Base-by-base conservation (phyloP, 2,113 vertebrate genomes). In the Seriola quinqueradiata region DNA sequence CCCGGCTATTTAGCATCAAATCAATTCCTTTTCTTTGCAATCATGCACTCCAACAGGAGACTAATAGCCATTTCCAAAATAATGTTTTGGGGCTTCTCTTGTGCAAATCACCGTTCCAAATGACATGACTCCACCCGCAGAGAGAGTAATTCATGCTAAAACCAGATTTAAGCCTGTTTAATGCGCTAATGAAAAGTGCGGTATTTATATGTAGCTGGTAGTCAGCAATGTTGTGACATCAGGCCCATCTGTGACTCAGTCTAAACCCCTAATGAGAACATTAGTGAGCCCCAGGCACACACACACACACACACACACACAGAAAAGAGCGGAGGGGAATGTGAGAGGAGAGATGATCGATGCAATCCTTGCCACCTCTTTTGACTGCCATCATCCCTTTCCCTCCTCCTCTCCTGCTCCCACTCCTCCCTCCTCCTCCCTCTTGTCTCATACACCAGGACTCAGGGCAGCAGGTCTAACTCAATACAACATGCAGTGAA, bases 241-340 rank as follows among this genome's bases (percentile, higher is more conserved):
- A 28, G 84, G 74, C 58, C 81, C 92, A 93, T 90, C 90, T 92
- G 90, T 75, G 86, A 87, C 78, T 83, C 77, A 70, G 89, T 81
- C 81, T 75, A 72, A 91, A 88, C 32, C 77, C 40, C 71, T 89
- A 87, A 90, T 88, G 92, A 92, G 92, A 89, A 87, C 85, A 90
- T 89, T 81, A 66, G 68, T n/a, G 79, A 75, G 82, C 89, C 84
- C 48, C 42, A 63, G 87, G 88, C 73, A 75, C 65, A 79, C 64
- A 79, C 10, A 65, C 21, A 67, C 28, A 67, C 25, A 71, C 38
- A 72, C 44, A 82, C 7, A 3, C 57, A 28, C 61, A 28, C 28
- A 66, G 79, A 72, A 8, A 70, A 4, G 21, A 66, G 63, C 4
- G 7, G 58, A 59, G 59, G 69, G 74, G 70, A 71, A 34, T 8